These are phyloP conservation scores for Acrocephalus scirpaceus DNA, from an alignment of 2,797 vertebrate species.

Conservation along the genomic window DNA sequence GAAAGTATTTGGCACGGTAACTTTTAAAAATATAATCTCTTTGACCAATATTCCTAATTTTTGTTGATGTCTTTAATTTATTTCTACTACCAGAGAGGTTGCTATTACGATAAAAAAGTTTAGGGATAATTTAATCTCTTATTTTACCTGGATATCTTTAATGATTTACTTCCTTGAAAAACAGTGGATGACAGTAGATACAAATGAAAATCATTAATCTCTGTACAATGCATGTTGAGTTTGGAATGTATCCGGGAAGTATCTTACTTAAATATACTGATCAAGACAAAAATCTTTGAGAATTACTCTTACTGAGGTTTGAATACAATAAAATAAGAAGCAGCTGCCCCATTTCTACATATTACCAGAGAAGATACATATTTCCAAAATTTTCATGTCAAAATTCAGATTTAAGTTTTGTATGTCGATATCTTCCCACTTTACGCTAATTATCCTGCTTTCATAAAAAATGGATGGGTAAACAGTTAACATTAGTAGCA, in stretches of 20 bases:
- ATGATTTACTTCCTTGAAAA: not conserved
- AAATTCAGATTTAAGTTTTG: not conserved
- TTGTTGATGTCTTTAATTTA: not conserved
- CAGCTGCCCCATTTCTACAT: not conserved
- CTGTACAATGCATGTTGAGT: not conserved
- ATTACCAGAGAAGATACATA: not conserved
- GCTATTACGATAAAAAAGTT: not conserved
- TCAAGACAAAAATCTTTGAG: not conserved
- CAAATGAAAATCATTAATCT: not conserved
- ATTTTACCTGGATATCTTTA: slow-evolving; percentile 3
- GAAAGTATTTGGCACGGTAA: not conserved
- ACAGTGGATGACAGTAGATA: not conserved
- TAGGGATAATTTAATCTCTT: not conserved
- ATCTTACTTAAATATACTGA: not conserved
- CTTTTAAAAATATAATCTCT: not conserved
- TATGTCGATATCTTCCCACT: not conserved
- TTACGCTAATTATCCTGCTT: not conserved
- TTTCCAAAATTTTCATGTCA: not conserved
- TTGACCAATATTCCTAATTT: not conserved
- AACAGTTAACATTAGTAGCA: not conserved
- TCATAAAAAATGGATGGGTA: not conserved
- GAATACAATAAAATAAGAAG: not conserved
- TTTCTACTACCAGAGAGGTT: not conserved
- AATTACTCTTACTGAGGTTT: not conserved
- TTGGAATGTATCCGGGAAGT: not conserved